These are phyloP conservation scores for Mesorhabditis spiculigera DNA, from an alignment of 2,888 invertebrate species.

Conservation along the genomic window DNA sequence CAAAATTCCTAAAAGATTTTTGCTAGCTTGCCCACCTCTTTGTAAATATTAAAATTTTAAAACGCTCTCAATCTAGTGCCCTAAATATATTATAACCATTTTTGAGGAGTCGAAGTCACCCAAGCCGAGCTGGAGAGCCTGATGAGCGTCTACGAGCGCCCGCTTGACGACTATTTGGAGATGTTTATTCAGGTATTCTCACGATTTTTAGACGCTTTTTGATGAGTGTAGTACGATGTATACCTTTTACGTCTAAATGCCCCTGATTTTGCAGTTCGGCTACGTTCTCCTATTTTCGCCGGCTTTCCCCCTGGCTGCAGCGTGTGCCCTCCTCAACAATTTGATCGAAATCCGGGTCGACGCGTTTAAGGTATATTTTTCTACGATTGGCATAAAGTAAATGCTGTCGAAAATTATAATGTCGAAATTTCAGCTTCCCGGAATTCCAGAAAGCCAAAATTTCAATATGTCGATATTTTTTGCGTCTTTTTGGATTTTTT, in stretches of 20 bases:
- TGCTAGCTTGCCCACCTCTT: not conserved
- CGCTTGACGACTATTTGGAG: constrained; percentile 90
- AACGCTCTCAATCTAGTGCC: not conserved
- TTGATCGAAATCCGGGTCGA: constrained; percentile 66
- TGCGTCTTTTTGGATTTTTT: too few species aligned
- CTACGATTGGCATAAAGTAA: too few species aligned
- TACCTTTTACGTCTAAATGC: not conserved
- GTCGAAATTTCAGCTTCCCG: too few species aligned
- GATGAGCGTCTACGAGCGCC: constrained; percentile 57
- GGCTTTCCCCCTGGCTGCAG: constrained; percentile 87
- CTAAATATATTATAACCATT: too few species aligned
- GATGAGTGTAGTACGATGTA: not conserved
- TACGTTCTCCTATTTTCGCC: constrained; percentile 94
- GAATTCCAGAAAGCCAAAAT: too few species aligned
- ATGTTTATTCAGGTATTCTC: constrained; percentile 70
- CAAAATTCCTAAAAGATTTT: not conserved
- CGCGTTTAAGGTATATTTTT: constrained; percentile 37
- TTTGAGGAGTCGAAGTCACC: constrained; percentile 50
- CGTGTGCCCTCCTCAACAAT: constrained; percentile 88
- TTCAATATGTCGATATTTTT: too few species aligned
- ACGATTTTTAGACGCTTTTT: not conserved
- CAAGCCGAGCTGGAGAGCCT: constrained; percentile 63
- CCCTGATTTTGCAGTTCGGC: constrained; percentile 72
- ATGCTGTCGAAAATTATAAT: too few species aligned
- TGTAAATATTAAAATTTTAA: not conserved